Percentiles rank a stretch among this genome's conserved stretches.
Evolutionary conservation across 64 coral and sea anemone genomes (phyloP).

Genomic region (Hydrozoanthus tunicans): DNA sequence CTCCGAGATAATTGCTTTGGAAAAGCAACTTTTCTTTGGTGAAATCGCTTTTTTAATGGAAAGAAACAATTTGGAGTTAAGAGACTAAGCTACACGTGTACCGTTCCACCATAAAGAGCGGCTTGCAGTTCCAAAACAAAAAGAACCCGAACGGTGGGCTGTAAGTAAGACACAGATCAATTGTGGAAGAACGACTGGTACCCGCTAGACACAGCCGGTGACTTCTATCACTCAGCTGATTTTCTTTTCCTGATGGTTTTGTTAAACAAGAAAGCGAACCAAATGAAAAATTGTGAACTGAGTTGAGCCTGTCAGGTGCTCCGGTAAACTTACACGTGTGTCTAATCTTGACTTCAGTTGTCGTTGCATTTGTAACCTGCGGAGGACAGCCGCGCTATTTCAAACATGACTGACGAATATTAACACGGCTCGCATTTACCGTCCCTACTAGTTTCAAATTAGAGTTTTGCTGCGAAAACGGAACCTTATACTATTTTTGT

Average conservation of each 20-base stretch:
- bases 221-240: not conserved
- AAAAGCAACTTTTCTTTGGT: not conserved
- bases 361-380: no score
- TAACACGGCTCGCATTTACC: not conserved
- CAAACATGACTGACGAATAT: not conserved
- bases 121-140: conserved; percentile 38
- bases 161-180: conserved; percentile 7
- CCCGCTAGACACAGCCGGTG: conserved; percentile 15
- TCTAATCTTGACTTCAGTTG: not conserved
- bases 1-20: not conserved
- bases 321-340: not conserved
- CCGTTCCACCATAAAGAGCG: not conserved
- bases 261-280: not conserved
- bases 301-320: conserved; percentile 6
- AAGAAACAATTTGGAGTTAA: not conserved
- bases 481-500: not conserved
- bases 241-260: conserved; percentile 10
- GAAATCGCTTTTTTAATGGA: not conserved
- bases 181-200: not conserved
- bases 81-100: conserved; percentile 29
- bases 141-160: not conserved
- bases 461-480: not conserved
- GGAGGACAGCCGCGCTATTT: not conserved
- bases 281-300: not conserved
- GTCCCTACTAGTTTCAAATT: not conserved